Base-by-base conservation (phyloP, 2,888 invertebrate genomes). In the Oasisia sp. region DNA sequence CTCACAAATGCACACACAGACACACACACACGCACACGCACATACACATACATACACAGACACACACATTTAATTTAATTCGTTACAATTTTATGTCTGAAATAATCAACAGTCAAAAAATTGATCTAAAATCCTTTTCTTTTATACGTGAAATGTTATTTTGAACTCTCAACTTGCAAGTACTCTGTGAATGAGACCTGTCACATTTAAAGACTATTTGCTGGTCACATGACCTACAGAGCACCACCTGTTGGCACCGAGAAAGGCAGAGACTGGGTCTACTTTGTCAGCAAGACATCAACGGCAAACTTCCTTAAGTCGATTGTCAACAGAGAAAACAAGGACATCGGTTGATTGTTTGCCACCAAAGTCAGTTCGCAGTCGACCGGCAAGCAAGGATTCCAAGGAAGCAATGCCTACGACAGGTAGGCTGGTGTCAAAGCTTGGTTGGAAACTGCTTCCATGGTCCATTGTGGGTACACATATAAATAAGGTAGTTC, bases 181-280 rank as follows among this genome's bases (percentile, higher is more conserved):
- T 56, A 19, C 11, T 56, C 11, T 19, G 74, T 27, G 74, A 74
- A 14, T 27, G 1, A n/a, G 7, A 27, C 27, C 27, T 74, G 74
- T 74, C 27, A 7, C 74, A n/a, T 74, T 74, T 74, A 27, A 74
- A 74, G 74, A 19, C 27, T 74, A 7, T 74, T 74, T 74, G 27
- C 27, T 74, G 74, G 74, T 74, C 19, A 89, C 92, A 50, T 89
- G 89, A 89, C 90, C 91, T 32, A 56, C 56, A 89, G 89, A 92
- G 74, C 50, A 50, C 27, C 91, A 92, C 74, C 91, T 92, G 50
- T 58, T 89, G 19, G 92, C 92, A 9, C 91, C 92, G n/a, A 92
- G 92, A 32, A 92, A 91, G 38, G 89, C 58, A 32, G 89, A 92
- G n/a, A 38, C 92, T 7, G 92, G 58, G 32, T 92, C 90, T 74